phyloP scores from a whole-genome alignment of 2,888 invertebrate species.

The Onchidella celtica region DNA sequence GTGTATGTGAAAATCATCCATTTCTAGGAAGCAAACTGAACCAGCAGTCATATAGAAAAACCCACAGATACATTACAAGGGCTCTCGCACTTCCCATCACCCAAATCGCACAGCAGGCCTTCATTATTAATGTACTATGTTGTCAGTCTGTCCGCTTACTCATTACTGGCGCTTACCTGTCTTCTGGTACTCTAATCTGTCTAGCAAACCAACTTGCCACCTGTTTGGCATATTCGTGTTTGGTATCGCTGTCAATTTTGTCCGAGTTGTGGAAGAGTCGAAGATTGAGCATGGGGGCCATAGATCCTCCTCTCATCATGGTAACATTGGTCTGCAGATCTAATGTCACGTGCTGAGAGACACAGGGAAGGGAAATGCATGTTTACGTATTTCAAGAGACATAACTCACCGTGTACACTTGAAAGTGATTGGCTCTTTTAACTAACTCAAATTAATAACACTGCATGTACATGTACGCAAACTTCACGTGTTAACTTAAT shows the following conservation, averaged over 20 bases:
- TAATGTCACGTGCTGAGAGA: slow-evolving; percentile 35
- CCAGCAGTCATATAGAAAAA: no score
- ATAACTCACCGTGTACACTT: no score
- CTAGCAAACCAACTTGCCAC: slow-evolving; percentile 40
- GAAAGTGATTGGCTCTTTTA: not conserved
- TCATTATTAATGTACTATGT: no score
- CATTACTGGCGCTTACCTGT: slow-evolving; percentile 49
- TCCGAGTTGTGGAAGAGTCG: slow-evolving; percentile 50
- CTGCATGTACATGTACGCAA: no score
- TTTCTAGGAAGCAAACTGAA: no score
- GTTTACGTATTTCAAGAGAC: no score
- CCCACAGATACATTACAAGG: no score
- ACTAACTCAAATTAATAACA: not conserved
- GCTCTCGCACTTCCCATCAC: no score
- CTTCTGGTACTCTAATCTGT: slow-evolving; percentile 43
- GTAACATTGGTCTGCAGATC: slow-evolving; percentile 40
- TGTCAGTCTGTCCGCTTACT: no score
- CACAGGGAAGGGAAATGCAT: not conserved
- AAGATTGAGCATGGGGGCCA: slow-evolving; percentile 49
- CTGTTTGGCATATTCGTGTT: slow-evolving; percentile 36
- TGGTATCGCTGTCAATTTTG: slow-evolving; percentile 21
- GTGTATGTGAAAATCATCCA: no score
- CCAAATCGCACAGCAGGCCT: no score
- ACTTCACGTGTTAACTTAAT: no score
- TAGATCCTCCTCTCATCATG: slow-evolving; percentile 46